Evolutionary conservation across 2,797 vertebrate genomes (phyloP).

Genomic region (Furcifer pardalis): DNA sequence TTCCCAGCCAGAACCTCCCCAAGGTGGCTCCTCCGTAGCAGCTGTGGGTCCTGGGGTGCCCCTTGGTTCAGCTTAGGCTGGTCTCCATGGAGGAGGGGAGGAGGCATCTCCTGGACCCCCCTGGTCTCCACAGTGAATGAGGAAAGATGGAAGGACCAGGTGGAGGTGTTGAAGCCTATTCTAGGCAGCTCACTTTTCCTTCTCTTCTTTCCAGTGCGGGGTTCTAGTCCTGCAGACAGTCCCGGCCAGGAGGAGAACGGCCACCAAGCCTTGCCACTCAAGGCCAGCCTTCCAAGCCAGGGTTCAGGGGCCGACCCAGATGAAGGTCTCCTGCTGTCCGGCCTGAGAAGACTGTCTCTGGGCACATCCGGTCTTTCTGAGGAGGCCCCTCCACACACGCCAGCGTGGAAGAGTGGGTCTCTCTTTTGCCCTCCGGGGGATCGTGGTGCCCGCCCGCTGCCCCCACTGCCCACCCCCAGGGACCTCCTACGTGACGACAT

Average conservation of each 20-base stretch:
- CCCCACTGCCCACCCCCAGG: conserved; percentile 84
- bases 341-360: conserved; percentile 85
- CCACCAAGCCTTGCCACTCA: conserved; percentile 73
- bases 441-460: conserved; percentile 89
- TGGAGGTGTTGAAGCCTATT: too few species aligned
- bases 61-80: too few species aligned
- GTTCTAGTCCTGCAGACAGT: conserved; percentile 61
- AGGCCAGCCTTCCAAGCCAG: conserved; percentile 70
- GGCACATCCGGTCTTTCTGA: conserved; percentile 66
- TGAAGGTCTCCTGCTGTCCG: conserved; percentile 67
- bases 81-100: too few species aligned
- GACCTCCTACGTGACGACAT: conserved; percentile 80
- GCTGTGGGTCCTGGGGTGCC: too few species aligned
- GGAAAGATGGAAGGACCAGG: not conserved
- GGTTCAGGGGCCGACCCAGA: conserved; percentile 72
- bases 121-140: too few species aligned
- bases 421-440: conserved; percentile 57
- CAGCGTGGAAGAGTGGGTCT: conserved; percentile 49
- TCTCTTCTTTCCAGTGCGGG: conserved; percentile 72
- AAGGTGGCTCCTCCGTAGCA: too few species aligned
- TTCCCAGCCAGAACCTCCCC: too few species aligned
- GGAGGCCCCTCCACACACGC: conserved; percentile 81
- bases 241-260: conserved; percentile 71
- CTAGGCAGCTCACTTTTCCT: not conserved
- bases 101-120: too few species aligned